These are phyloP conservation scores for Cotesia chilonis DNA, from an alignment of 1,140 invertebrate species.

Conservation along the genomic window DNA sequence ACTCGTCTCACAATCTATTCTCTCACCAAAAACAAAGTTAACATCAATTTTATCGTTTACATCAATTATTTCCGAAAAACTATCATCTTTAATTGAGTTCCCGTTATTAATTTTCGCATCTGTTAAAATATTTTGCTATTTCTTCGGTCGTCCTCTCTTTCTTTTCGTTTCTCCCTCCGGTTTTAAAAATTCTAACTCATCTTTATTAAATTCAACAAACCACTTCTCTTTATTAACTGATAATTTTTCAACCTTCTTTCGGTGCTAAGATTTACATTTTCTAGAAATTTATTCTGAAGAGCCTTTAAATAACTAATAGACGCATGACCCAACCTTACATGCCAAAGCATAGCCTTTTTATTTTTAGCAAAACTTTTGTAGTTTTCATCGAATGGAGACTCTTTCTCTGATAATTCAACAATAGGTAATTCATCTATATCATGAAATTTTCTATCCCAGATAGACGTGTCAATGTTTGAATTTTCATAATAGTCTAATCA, in stretches of 20 bases:
- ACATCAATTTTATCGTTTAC: neutral
- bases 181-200: no score
- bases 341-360: constrained; percentile 42
- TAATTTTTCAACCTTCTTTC: constrained; percentile 20
- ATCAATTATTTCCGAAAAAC: neutral
- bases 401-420: constrained; percentile 2
- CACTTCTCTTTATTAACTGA: constrained; percentile 16
- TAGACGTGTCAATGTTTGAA: constrained; percentile 37
- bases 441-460: constrained; percentile 39
- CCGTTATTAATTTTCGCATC: neutral
- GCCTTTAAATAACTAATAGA: constrained; percentile 38
- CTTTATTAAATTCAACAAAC: no score
- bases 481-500: no score
- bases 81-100: constrained; percentile 17
- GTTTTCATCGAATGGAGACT: constrained; percentile 27
- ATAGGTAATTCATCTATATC: constrained; percentile 16
- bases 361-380: constrained; percentile 31
- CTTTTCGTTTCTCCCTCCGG: no score
- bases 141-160: no score
- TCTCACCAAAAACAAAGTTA: neutral
- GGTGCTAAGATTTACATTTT: constrained; percentile 29
- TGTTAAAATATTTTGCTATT: no score
- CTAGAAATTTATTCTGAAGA: constrained; percentile 34
- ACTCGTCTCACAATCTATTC: no score
- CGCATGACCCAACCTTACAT: constrained; percentile 40